phyloP scores from a whole-genome alignment of 2,113 vertebrate species.

The Anarrhichthys ocellatus region DNA sequence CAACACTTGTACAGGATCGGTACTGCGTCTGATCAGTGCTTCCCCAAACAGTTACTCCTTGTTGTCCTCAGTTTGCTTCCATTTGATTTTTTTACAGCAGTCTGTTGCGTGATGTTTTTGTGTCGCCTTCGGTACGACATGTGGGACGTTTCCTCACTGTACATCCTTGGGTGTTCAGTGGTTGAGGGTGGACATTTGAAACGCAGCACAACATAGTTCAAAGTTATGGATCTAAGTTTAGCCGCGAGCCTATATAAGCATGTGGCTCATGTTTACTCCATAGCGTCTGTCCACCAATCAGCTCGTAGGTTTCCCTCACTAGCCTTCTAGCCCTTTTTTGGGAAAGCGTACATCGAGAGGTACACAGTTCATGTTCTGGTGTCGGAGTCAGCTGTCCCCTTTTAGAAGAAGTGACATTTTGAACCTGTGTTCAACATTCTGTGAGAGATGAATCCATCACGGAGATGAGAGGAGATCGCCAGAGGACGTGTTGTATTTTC shows the following conservation, averaged over 20 bases:
- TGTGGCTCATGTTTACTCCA: constrained; percentile 29
- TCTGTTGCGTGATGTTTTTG: constrained; percentile 20
- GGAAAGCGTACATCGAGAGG: background rate
- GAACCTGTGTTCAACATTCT: background rate
- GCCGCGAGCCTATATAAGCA: constrained; percentile 39
- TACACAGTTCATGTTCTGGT: background rate
- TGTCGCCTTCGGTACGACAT: background rate
- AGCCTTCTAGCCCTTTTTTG: constrained; percentile 12
- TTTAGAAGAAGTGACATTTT: background rate
- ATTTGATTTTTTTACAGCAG: background rate
- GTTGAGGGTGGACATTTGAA: constrained; percentile 34
- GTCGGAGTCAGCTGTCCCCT: background rate
- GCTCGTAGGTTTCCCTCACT: constrained; percentile 23
- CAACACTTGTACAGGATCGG: too few species aligned
- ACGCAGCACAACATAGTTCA: constrained; percentile 27
- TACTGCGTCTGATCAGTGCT: too few species aligned
- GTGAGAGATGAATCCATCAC: background rate
- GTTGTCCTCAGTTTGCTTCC: background rate
- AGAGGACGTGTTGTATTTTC: background rate
- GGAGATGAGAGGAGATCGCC: background rate
- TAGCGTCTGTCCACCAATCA: background rate
- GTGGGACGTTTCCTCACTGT: background rate
- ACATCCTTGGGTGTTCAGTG: background rate
- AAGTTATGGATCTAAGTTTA: constrained; percentile 68
- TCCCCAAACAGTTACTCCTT: too few species aligned